Conservation (phyloP, 2,113 vertebrate species). For the Isichthys henryi region DNA sequence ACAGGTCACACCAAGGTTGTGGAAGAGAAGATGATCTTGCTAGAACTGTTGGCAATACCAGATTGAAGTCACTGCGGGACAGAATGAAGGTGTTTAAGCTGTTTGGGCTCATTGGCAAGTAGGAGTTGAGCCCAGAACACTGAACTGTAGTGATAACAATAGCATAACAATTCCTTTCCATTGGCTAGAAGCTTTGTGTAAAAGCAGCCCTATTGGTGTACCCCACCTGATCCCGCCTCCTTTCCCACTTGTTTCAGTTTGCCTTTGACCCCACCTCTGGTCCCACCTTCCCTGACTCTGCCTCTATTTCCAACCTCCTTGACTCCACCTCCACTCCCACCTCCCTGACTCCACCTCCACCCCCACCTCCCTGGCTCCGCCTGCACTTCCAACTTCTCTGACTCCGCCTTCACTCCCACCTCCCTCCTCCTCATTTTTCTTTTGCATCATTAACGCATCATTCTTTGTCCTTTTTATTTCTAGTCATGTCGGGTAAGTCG, state of each 20-base stretch:
- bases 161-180: not conserved
- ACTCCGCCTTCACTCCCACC: not conserved
- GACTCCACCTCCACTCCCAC: not conserved
- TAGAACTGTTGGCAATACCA: not conserved
- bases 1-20: not conserved
- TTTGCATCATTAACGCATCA: slow-evolving; percentile 24
- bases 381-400: not conserved
- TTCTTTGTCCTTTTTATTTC: slow-evolving; percentile 61
- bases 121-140: not conserved
- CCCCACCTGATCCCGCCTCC: not conserved
- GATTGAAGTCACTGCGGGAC: not conserved
- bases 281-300: not conserved
- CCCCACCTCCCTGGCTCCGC: not conserved
- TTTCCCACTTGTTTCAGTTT: not conserved
- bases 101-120: not conserved
- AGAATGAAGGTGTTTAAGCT: not conserved
- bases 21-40: not conserved
- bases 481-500: slow-evolving; percentile 96
- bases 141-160: not conserved
- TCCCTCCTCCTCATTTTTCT: not conserved
- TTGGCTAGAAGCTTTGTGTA: not conserved
- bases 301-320: not conserved
- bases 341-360: not conserved
- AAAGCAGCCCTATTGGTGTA: not conserved
- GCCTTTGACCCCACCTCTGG: no score